A percentile compares a stretch with the other conserved stretches of the same genome.
These are phyloP conservation scores for Oryctolagus cuniculus DNA, from an alignment of 2,113 vertebrate species.

Conservation along the genomic window mOryCun1.1 NC_091453.1:111918001-111918500, in stretches of 20 bases:
- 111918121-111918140: too few species aligned
- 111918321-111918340: not conserved
- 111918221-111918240: too few species aligned
- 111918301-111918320: not conserved
- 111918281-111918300: not conserved
- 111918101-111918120: too few species aligned
- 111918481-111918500: not conserved
- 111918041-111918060: too few species aligned
- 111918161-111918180: too few species aligned
- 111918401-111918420: constrained; percentile 24
- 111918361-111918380: not conserved
- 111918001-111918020: too few species aligned
- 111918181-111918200: too few species aligned
- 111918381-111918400: not conserved
- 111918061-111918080: too few species aligned
- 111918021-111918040: too few species aligned
- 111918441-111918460: not conserved
- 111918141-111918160: too few species aligned
- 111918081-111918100: too few species aligned
- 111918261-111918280: constrained; percentile 1
- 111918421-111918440: not conserved
- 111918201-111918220: too few species aligned
- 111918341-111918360: not conserved
- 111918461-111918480: not conserved
- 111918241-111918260: not conserved